Percentiles rank a stretch among this genome's conserved stretches.
Evolutionary conservation across 1,140 invertebrate genomes (phyloP).

Genomic region (Olivierus martensii): DNA sequence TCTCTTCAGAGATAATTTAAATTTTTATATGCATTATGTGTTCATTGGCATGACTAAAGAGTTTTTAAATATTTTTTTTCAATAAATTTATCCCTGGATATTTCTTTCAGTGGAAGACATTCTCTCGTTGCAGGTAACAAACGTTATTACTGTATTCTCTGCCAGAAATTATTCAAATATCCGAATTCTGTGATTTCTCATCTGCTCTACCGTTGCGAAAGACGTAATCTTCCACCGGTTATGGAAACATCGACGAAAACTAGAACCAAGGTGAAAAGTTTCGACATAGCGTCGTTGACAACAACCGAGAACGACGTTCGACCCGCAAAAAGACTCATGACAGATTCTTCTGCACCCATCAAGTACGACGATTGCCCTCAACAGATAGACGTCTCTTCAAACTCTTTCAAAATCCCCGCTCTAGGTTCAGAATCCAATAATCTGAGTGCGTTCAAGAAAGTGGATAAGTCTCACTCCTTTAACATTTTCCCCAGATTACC

Average conservation of each 20-base stretch:
- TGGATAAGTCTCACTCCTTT: not conserved
- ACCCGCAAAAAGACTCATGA: not conserved
- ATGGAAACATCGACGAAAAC: slow-evolving; percentile 13
- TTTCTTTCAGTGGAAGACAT: too few relatives aligned
- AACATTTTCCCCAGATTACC: not conserved
- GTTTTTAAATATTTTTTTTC: too few relatives aligned
- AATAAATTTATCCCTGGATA: too few relatives aligned
- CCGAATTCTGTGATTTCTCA: slow-evolving; percentile 21
- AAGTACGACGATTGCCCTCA: too few relatives aligned
- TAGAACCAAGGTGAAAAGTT: slow-evolving; percentile 15
- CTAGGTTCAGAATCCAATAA: not conserved
- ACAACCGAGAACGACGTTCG: slow-evolving; percentile 10
- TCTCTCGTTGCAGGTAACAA: slow-evolving; percentile 11
- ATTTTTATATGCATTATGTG: too few relatives aligned
- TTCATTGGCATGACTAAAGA: too few relatives aligned
- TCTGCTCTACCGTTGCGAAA: slow-evolving; percentile 19
- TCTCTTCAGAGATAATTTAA: too few relatives aligned
- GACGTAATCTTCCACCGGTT: slow-evolving; percentile 3
- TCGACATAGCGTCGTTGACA: slow-evolving; percentile 22
- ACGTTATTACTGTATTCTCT: slow-evolving; percentile 19
- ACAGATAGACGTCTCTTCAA: too few relatives aligned
- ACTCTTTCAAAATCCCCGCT: too few relatives aligned
- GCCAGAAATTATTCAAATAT: slow-evolving; percentile 19
- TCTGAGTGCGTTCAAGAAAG: slow-evolving; percentile 16
- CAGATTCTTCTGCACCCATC: not conserved